These are phyloP conservation scores for Xyliphius kryptos DNA, from an alignment of 2,113 vertebrate genomes.

Conservation along the genomic window DNA sequence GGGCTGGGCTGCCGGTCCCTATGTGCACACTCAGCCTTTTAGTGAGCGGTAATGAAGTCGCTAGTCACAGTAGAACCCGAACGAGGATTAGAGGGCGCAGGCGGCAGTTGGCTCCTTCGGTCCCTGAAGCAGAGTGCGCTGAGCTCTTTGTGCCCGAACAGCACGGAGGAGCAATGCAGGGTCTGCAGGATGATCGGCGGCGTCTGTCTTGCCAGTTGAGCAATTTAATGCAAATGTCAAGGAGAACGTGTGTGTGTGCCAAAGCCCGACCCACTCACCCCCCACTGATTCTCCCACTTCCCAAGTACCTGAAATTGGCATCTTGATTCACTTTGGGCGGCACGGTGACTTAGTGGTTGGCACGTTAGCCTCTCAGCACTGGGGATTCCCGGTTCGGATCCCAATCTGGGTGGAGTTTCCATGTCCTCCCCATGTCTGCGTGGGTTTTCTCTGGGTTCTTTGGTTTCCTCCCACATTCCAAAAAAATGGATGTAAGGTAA, in stretches of 20 bases:
- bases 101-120: conserved; percentile 39
- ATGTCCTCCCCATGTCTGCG: too few relatives aligned
- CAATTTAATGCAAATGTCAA: not conserved
- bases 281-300: too few relatives aligned
- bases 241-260: not conserved
- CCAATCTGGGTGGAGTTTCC: too few relatives aligned
- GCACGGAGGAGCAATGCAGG: conserved; percentile 12
- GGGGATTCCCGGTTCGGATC: too few relatives aligned
- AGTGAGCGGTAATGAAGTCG: conserved; percentile 57
- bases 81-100: conserved; percentile 63
- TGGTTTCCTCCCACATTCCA: too few relatives aligned
- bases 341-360: too few relatives aligned
- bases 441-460: too few relatives aligned
- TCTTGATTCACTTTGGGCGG: too few relatives aligned
- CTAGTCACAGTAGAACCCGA: conserved; percentile 61
- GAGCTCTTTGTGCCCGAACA: conserved; percentile 1
- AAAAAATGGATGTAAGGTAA: too few relatives aligned
- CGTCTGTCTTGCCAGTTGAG: conserved; percentile 20
- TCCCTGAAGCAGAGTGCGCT: not conserved
- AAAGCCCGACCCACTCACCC: too few relatives aligned
- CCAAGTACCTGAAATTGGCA: too few relatives aligned
- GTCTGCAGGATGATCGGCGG: conserved; percentile 28
- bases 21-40: conserved; percentile 71
- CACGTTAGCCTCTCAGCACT: too few relatives aligned
- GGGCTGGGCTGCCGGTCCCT: conserved; percentile 55